Percentiles rank a stretch among this genome's conserved stretches.
phyloP scores from a whole-genome alignment of 1,140 invertebrate species.

The Sycobia sp. region DNA sequence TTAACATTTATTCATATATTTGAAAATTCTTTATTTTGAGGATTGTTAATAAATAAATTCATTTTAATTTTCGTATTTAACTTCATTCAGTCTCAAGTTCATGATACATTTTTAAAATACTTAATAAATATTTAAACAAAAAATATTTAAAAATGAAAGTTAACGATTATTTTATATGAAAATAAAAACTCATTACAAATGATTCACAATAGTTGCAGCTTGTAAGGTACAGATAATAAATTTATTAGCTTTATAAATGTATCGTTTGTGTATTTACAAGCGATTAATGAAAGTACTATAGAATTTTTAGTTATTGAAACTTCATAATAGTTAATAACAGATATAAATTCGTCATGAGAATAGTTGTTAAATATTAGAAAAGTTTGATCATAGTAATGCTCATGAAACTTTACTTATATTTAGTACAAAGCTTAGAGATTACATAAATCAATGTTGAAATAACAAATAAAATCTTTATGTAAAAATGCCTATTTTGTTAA shows the following conservation, averaged over 20 bases:
- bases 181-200: too few relatives aligned
- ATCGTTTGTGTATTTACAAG: conserved; percentile 31
- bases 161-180: background rate
- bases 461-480: conserved; percentile 27
- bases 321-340: conserved; percentile 27
- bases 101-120: too few relatives aligned
- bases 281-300: conserved; percentile 16
- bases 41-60: background rate
- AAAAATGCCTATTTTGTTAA: conserved; percentile 27
- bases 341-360: conserved; percentile 34
- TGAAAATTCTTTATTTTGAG: too few relatives aligned
- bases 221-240: too few relatives aligned
- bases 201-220: too few relatives aligned
- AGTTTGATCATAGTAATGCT: conserved; percentile 19
- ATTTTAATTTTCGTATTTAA: background rate
- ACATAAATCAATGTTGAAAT: conserved; percentile 2
- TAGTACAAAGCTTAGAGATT: background rate
- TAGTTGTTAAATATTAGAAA: conserved; percentile 23
- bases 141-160: conserved; percentile 6
- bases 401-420: conserved; percentile 16
- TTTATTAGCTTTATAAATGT: conserved; percentile 12
- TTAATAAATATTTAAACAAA: conserved; percentile 6
- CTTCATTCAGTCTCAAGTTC: conserved; percentile 1
- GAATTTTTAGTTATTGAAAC: conserved; percentile 4
- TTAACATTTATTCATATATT: too few relatives aligned